A percentile compares a stretch with the other conserved stretches of the same genome.
phyloP scores from a whole-genome alignment of 1,140 invertebrate species.

The Papilio aristodemus region DNA sequence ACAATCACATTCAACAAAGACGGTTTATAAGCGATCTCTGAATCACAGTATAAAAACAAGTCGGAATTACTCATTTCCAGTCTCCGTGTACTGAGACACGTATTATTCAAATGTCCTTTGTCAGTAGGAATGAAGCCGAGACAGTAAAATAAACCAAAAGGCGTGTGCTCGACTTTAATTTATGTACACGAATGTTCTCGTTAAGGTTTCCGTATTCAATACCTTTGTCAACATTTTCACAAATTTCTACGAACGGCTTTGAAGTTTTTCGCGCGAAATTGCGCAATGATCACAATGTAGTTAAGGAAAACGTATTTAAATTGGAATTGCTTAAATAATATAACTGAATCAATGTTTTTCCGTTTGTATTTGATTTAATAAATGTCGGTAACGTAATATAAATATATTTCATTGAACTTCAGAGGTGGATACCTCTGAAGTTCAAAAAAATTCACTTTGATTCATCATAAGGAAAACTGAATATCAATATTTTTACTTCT shows the following conservation, averaged over 20 bases:
- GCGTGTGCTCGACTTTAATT: slow-evolving; percentile 47
- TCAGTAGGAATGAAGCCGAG: slow-evolving; percentile 41
- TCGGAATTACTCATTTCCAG: slow-evolving; percentile 54
- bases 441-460: slow-evolving; percentile 7
- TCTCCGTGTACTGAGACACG: slow-evolving; percentile 41
- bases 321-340: slow-evolving; percentile 11
- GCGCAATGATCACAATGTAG: not conserved
- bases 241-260: slow-evolving; percentile 31
- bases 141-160: slow-evolving; percentile 47
- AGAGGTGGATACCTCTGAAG: no score
- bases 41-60: slow-evolving; percentile 55
- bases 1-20: slow-evolving; percentile 38
- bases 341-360: slow-evolving; percentile 7
- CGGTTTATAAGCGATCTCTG: slow-evolving; percentile 38
- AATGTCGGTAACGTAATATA: not conserved
- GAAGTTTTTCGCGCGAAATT: slow-evolving; percentile 29
- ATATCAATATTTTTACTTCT: not conserved
- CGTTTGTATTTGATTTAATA: not conserved
- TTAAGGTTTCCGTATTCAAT: slow-evolving; percentile 33
- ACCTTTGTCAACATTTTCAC: slow-evolving; percentile 42
- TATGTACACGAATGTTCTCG: slow-evolving; percentile 47
- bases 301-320: slow-evolving; percentile 20
- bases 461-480: not conserved
- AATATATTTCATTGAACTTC: not conserved
- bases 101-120: slow-evolving; percentile 56